phyloP scores from a whole-genome alignment of 2,113 vertebrate genomes.

The Corythoichthys haematopterus region DNA sequence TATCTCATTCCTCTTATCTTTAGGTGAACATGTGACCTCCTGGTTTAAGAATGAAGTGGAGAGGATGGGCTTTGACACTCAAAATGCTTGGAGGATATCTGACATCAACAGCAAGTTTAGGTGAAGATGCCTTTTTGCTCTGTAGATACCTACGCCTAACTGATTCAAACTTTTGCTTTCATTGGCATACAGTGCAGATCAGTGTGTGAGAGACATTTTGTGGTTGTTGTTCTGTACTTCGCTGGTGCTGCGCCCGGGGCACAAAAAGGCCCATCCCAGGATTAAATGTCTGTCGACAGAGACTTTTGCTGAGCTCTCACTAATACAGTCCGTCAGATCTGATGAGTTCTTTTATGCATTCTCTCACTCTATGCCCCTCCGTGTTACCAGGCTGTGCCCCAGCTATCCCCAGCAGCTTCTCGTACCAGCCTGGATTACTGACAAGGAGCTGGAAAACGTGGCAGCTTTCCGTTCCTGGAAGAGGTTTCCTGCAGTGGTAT shows the following conservation, averaged over 20 bases:
- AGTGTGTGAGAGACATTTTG: constrained; percentile 31
- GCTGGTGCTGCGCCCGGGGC: constrained; percentile 21
- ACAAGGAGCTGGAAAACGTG: constrained; percentile 95
- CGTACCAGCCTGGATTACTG: constrained; percentile 93
- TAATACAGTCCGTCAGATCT: constrained; percentile 15
- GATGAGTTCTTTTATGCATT: not conserved
- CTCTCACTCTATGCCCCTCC: constrained; percentile 27
- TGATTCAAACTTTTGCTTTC: constrained; percentile 21
- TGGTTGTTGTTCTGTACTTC: constrained; percentile 45
- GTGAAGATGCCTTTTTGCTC: constrained; percentile 57
- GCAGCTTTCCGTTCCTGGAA: constrained; percentile 95
- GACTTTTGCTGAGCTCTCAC: constrained; percentile 35
- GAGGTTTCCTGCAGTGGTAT: constrained; percentile 93
- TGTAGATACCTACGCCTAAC: constrained; percentile 4
- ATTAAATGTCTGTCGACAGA: constrained; percentile 55
- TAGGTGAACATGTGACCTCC: constrained; percentile 91
- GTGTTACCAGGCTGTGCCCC: constrained; percentile 81
- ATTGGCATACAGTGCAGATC: constrained; percentile 21
- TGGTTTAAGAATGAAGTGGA: constrained; percentile 97
- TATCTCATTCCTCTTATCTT: constrained; percentile 40
- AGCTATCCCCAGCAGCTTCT: constrained; percentile 96
- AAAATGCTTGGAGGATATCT: constrained; percentile 96
- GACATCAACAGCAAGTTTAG: constrained; percentile 98
- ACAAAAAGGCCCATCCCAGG: constrained; percentile 37
- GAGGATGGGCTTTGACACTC: constrained; percentile 96